Evolutionary conservation across 2,113 vertebrate species (phyloP).

Genomic region (Sitta europaea): DNA sequence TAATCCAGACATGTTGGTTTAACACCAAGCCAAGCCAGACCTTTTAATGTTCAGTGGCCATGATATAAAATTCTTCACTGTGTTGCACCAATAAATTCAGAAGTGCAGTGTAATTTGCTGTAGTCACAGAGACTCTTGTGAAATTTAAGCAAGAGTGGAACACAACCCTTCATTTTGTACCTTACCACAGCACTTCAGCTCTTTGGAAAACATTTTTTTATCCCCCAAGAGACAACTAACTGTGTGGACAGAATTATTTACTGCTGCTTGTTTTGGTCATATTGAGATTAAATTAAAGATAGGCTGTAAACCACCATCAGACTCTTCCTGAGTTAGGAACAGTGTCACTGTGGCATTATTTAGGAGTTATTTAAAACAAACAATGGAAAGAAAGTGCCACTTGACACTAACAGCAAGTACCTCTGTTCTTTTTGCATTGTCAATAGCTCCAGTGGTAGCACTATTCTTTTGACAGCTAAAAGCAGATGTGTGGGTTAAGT

Average conservation of each 20-base stretch:
- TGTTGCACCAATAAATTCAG: slow-evolving; percentile 75
- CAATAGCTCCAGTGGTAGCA: slow-evolving; percentile 75
- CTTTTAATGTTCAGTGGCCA: slow-evolving; percentile 76
- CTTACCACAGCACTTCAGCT: not conserved
- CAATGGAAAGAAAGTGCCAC: slow-evolving; percentile 67
- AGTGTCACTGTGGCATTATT: slow-evolving; percentile 46
- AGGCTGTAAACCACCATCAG: rapidly evolving
- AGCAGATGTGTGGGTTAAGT: slow-evolving; percentile 84
- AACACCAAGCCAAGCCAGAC: slow-evolving; percentile 77
- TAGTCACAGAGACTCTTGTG: slow-evolving; percentile 9
- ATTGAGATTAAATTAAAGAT: not conserved
- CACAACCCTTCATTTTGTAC: not conserved
- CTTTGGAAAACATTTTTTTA: not conserved
- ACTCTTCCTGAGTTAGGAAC: slow-evolving; percentile 7
- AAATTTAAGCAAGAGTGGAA: slow-evolving; percentile 53
- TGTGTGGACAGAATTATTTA: not conserved
- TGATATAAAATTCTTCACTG: slow-evolving; percentile 72
- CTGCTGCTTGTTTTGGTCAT: not conserved
- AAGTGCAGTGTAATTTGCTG: slow-evolving; percentile 52
- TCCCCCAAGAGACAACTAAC: not conserved
- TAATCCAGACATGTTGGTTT: slow-evolving; percentile 80
- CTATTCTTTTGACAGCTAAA: slow-evolving; percentile 80
- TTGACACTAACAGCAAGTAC: slow-evolving; percentile 71
- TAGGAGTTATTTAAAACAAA: slow-evolving; percentile 65
- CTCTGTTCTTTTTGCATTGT: slow-evolving; percentile 72